Evolutionary conservation across 2,888 invertebrate species (phyloP).

Genomic region (Druceiella hillmani): DNA sequence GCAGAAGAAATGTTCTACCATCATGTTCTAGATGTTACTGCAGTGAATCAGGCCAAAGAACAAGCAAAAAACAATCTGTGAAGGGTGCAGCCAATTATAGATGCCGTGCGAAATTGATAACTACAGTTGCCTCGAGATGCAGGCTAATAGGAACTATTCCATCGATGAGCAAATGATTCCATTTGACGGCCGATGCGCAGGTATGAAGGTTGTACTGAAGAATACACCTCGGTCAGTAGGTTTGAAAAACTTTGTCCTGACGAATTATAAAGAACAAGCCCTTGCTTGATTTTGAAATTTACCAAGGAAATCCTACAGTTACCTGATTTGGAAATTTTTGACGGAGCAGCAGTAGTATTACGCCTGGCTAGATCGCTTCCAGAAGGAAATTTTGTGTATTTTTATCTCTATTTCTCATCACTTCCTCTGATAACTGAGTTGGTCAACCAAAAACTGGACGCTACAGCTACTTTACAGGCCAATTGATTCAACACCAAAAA

Average conservation of each 20-base stretch:
- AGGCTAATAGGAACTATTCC: constrained; percentile 23
- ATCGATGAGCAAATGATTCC: constrained; percentile 28
- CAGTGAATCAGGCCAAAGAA: constrained; percentile 14
- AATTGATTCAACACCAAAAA: constrained; percentile 19
- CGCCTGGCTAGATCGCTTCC: no score
- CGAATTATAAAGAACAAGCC: no score
- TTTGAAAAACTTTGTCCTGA: constrained; percentile 32
- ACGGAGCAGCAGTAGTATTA: constrained; percentile 20
- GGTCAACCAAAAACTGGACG: constrained; percentile 12
- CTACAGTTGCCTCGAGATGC: constrained; percentile 19
- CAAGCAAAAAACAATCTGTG: constrained; percentile 18
- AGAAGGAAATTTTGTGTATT: constrained; percentile 21
- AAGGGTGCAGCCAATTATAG: constrained; percentile 26
- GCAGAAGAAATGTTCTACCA: constrained; percentile 8
- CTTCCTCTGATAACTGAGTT: constrained; percentile 22
- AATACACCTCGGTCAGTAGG: constrained; percentile 29
- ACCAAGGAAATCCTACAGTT: no score
- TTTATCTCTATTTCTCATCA: constrained; percentile 22
- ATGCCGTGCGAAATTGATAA: constrained; percentile 25
- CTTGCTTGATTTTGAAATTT: no score
- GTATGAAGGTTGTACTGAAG: constrained; percentile 24
- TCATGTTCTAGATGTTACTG: constrained; percentile 17
- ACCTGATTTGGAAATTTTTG: no score
- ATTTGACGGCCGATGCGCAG: constrained; percentile 22
- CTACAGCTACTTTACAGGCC: constrained; percentile 18